Conservation (phyloP, 92 coral and sea anemone species). For the Phenganax stokvisi region DNA sequence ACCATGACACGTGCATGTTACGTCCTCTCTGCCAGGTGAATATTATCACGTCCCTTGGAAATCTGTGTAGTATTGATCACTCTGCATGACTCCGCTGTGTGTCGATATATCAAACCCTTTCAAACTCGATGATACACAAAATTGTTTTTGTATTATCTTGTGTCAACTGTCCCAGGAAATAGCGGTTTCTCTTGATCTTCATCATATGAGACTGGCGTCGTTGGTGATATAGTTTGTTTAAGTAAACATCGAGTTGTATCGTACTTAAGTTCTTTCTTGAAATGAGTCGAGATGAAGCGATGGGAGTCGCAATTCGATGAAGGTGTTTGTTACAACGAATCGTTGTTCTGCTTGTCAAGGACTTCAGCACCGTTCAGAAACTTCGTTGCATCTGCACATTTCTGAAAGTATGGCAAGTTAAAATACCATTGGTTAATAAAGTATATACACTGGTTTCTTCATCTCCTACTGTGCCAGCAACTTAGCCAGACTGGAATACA, state of each 20-base stretch:
- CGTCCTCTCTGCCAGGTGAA: no score
- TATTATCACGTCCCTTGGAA: no score
- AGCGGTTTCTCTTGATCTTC: constrained; percentile 17
- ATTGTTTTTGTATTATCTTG: no score
- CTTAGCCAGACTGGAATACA: no score
- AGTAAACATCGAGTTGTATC: not conserved
- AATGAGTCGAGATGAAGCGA: constrained; percentile 13
- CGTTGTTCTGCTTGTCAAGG: not conserved
- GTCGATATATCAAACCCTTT: no score
- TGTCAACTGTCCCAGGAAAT: not conserved
- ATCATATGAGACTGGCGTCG: not conserved
- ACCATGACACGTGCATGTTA: no score
- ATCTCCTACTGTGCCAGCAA: not conserved
- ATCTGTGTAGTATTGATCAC: no score
- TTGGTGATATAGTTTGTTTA: constrained; percentile 5
- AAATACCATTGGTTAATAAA: not conserved
- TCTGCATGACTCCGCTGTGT: no score
- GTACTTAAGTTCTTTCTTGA: not conserved
- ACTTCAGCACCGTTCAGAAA: not conserved
- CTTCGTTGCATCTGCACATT: not conserved
- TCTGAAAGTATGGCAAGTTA: not conserved
- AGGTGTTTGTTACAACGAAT: not conserved
- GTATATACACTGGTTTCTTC: not conserved
- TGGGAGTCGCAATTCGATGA: not conserved
- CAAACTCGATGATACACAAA: no score